Base-by-base conservation (phyloP, 2,797 vertebrate genomes). In the Intellagama lesueurii region DNA sequence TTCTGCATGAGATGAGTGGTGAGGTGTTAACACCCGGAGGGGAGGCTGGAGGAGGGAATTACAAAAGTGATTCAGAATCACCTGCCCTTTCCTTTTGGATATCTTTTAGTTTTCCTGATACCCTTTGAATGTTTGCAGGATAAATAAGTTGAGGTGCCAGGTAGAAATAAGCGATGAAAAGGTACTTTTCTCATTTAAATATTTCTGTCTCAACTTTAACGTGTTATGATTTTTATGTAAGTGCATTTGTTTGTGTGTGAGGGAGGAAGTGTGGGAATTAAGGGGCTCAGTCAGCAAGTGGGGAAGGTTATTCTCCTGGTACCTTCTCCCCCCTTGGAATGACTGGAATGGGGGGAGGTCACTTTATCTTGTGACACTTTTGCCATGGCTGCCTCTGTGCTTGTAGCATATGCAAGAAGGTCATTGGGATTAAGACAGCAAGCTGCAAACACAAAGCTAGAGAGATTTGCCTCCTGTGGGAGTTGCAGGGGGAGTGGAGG, bases 381-480 rank as follows among this genome's bases (percentile, higher is more conserved):
- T 94, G 89, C 89, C 81, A 78, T 90, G 92, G 83, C 47, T n/a
- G 73, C 68, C 85, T 81, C 17, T 77, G 76, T 24, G 40, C 40
- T 0, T 87, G 90, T 69, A 2, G 87, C 5, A 3, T 88, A 32
- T 86, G 73, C 83, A 93, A 89, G 94, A 96, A 95, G 95, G 95
- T 96, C 95, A 95, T 91, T 84, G 85, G 93, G 95, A 95, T 95
- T 96, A 96, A 94, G 92, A 91, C 44, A 93, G 88, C n/a, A 24
- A 91, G 93, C 93, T 89, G 93, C 93, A 79, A 91, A 92, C 91
- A 87, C 78, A 6, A 17, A 91, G 92, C 92, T 64, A 77, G 91
- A 92, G 91, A 95, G 93, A 95, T 93, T 94, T 90, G 94, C 94
- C 95, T 96, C 70, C 44, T 94, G 94, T 78, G 32, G 90, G 85